Conservation (phyloP, 2,888 invertebrate genomes). For the Agonopterix arenella region DNA sequence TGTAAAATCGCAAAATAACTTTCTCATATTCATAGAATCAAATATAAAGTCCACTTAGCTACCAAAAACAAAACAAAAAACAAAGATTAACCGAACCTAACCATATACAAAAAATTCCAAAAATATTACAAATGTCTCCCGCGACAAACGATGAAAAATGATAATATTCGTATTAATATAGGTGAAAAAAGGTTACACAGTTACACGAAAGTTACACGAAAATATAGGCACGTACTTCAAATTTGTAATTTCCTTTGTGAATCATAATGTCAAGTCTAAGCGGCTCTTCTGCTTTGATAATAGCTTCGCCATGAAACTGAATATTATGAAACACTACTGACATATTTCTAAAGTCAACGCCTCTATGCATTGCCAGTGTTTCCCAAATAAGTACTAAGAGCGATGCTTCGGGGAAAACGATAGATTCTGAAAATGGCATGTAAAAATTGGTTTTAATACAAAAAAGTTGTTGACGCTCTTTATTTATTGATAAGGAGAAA, state of each 20-base stretch:
- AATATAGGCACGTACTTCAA: constrained; percentile 30
- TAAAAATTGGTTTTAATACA: no score
- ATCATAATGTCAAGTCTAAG: constrained; percentile 20
- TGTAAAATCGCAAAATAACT: no score
- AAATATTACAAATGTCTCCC: no score
- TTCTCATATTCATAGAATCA: no score
- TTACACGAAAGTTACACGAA: no score
- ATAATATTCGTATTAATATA: background rate
- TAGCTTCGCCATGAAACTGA: constrained; percentile 17
- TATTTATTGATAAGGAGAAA: no score
- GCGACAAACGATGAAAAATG: background rate
- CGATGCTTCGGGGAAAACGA: constrained; percentile 82
- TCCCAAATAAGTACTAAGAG: constrained; percentile 68
- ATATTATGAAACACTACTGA: constrained; percentile 20
- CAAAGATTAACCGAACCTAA: background rate
- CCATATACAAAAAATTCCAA: background rate
- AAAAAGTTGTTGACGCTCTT: no score
- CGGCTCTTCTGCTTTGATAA: constrained; percentile 12
- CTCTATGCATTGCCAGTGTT: constrained; percentile 57
- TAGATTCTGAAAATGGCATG: constrained; percentile 38
- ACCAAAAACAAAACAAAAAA: no score
- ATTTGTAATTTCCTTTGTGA: constrained; percentile 20
- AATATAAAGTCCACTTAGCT: no score
- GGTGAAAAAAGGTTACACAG: no score
- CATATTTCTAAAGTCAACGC: constrained; percentile 42